These are phyloP conservation scores for Coptodon rendalli DNA, from an alignment of 2,113 vertebrate species.

Conservation along the genomic window DNA sequence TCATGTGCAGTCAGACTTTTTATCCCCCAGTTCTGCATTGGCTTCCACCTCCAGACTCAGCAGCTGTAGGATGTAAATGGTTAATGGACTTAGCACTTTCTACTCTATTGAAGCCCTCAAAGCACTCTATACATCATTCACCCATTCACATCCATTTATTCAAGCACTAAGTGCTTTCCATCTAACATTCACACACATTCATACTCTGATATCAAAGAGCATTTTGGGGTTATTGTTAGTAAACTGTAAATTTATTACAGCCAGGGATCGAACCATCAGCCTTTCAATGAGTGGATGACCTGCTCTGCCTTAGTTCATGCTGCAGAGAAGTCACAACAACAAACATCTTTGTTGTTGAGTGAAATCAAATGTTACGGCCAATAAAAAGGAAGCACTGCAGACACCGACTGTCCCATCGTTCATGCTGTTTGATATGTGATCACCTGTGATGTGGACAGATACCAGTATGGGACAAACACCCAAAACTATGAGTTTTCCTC, in stretches of 20 bases:
- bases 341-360: neutral
- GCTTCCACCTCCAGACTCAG: neutral
- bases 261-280: neutral
- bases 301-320: neutral
- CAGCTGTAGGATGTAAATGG: neutral
- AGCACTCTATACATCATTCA: neutral
- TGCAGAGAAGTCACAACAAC: neutral
- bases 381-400: neutral
- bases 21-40: neutral
- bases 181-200: neutral
- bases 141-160: neutral
- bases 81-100: neutral
- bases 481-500: neutral
- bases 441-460: neutral
- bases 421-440: neutral
- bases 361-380: neutral
- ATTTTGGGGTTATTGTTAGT: neutral
- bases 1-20: neutral
- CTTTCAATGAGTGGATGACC: neutral
- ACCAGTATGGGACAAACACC: neutral
- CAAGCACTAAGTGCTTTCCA: neutral
- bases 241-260: neutral
- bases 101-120: neutral
- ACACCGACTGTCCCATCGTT: rapidly evolving
- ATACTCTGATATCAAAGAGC: neutral